Evolutionary conservation across 2,113 vertebrate genomes (phyloP), one percentile per base, ranked within the genome.

Genomic region (Spilogale gracilis): DNA sequence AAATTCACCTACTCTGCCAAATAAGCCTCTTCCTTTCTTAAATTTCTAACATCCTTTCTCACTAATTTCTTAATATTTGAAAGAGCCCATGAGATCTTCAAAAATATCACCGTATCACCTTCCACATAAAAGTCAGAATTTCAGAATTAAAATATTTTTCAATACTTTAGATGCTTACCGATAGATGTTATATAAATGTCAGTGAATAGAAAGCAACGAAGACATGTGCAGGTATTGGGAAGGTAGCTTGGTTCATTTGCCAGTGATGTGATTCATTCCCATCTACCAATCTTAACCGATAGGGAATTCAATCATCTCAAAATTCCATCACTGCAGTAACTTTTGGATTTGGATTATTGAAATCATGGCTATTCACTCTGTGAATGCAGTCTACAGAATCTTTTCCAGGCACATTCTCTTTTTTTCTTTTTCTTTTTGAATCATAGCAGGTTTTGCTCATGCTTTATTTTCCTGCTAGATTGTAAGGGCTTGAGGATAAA

Each of bases 361-460:
- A 95, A 71, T 86, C 6, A 89, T 54, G 30, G 76, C 85, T 81
- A 81, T 94, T 65, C 69, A 92, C 85, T 76, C 71, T 20, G 11
- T 43, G 67, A 92, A 79, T 61, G 27, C 17, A 87, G 1, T 56
- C 56, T 71, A 45, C 45, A 82, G 20, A 90, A 92, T 38, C 16
- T 76, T 92, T 92, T 30, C 27, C 30, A 38, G 30, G 23, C 16
- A 27, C 38, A 58, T 9, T 82, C 7, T 58, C 48, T 69, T 82
- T 54, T 14, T 65, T 73, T 60, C 23, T 60, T 48, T 74, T 73
- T 25, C 25, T 48, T 76, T 76, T 50, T 43, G 0, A 60, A 85
- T 50, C 61, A 67, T 67, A 61, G 32, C 45, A 5, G 83, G 78
- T 85, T 89, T 61, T 90, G 38, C 3, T 95, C 25, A 80, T 63